phyloP scores from a whole-genome alignment of 2,797 vertebrate genomes.

The Sebastes wilsoni region DNA sequence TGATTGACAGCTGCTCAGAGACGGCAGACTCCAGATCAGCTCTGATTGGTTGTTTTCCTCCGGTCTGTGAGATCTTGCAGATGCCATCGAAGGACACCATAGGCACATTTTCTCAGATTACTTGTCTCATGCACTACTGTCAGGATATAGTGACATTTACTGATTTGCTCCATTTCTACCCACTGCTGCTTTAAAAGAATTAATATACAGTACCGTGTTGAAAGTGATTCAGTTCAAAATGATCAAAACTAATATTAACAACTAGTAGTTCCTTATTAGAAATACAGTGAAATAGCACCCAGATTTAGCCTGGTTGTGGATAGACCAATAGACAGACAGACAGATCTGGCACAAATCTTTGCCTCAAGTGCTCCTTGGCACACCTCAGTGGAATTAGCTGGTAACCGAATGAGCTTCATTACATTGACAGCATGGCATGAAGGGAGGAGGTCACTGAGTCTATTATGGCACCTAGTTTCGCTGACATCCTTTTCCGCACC shows the following conservation, averaged over 20 bases:
- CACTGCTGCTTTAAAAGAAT: neutral
- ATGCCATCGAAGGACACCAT: no score
- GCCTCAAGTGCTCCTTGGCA: conserved; percentile 47
- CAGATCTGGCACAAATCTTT: conserved; percentile 24
- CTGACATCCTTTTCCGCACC: conserved; percentile 44
- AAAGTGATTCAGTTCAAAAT: neutral
- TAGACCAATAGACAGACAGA: neutral
- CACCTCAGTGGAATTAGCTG: conserved; percentile 59
- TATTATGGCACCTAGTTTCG: conserved; percentile 32
- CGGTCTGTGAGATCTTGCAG: no score
- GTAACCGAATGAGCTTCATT: conserved; percentile 52
- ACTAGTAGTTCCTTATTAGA: no score
- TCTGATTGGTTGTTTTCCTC: no score
- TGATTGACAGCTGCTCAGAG: no score
- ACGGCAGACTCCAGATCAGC: no score
- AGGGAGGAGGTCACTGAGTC: conserved; percentile 53
- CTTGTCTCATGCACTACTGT: no score
- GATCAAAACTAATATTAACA: neutral
- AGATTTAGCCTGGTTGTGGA: neutral
- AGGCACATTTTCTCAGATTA: no score
- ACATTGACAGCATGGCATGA: conserved; percentile 60
- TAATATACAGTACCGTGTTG: neutral
- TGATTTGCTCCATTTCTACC: no score
- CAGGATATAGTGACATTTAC: no score
- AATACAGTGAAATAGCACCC: neutral